A percentile compares a stretch with the other conserved stretches of the same genome.
Evolutionary conservation across 1,140 invertebrate species (phyloP).

Genomic region (Megalonaias nervosa): DNA sequence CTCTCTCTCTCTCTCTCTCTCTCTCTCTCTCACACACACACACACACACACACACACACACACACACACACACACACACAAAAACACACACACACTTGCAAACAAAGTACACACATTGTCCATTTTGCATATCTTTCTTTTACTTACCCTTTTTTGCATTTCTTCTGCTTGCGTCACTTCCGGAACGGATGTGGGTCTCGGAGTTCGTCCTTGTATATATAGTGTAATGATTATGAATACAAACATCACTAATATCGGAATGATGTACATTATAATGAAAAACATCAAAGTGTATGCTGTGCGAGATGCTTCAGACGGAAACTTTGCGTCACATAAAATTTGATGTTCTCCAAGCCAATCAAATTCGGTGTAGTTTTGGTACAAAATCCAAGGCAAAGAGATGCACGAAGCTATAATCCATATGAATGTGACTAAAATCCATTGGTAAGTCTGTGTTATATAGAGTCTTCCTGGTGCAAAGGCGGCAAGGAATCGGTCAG

Average conservation of each 20-base stretch:
- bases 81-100: too few species aligned
- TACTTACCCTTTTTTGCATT: conserved; percentile 17
- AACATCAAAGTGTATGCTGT: conserved; percentile 18
- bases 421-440: conserved; percentile 95
- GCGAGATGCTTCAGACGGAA: conserved; percentile 9
- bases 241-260: conserved; percentile 33
- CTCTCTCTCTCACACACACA: too few species aligned
- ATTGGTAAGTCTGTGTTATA: conserved; percentile 31
- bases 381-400: conserved; percentile 22
- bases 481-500: conserved; percentile 27
- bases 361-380: conserved; percentile 27
- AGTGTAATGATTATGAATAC: conserved; percentile 13
- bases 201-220: conserved; percentile 1
- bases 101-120: too few species aligned
- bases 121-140: background rate
- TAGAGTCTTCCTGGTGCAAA: conserved; percentile 8
- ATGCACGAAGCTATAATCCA: conserved; percentile 27
- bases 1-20: too few species aligned
- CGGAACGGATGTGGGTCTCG: background rate
- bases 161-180: conserved; percentile 6
- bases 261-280: conserved; percentile 20
- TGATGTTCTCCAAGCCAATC: conserved; percentile 34
- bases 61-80: too few species aligned
- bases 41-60: too few species aligned
- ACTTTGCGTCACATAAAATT: conserved; percentile 23